Evolutionary conservation across 2,888 invertebrate species (phyloP), one percentile per base, ranked within the genome.

Genomic region (Octonoba sinensis): DNA sequence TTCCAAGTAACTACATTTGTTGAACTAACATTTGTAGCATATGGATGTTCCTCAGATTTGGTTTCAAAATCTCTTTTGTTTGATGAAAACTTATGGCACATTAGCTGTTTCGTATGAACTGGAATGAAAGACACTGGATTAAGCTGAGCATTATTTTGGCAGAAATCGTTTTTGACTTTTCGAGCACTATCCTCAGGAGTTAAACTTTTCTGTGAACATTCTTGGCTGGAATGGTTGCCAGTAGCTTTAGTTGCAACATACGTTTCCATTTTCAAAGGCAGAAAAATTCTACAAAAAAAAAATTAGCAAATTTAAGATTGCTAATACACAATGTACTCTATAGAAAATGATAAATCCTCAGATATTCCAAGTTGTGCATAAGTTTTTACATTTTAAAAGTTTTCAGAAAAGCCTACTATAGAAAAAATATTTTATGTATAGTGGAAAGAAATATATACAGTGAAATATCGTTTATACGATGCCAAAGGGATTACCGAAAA

Each of bases 101-200:
- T 66, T 1, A 62, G 54, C 47, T 73, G 73, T 69, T 69, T 81
- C 20, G 79, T 62, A 57, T 69, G 74, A 73, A 81, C 69, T 60
- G 79, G 79, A 69, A 81, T 81, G 73, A 81, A 81, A 73, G 79
- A 81, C 59, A 57, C 36, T 49, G 73, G 73, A 73, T 73, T 73
- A 22, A 72, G 12, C n/a, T 56, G 57, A 60, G 72, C 66, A 81
- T 72, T 81, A 24, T 73, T 73, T 81, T 81, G 79, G 62, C 73
- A 47, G 46, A 73, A 81, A 56, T 73, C 69, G 22, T 27, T 47
- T 44, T 69, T 81, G 15, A 67, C 54, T 44, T 56, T 77, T 69
- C 74, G 79, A 73, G 79, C 66, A 67, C 62, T 69, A 64, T 73
- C 79, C 49, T 73, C 69, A 20, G 73, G 11, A 64, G 56, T 69